Base-by-base conservation (phyloP, 2,888 invertebrate genomes). In the Volucella bombylans region DNA sequence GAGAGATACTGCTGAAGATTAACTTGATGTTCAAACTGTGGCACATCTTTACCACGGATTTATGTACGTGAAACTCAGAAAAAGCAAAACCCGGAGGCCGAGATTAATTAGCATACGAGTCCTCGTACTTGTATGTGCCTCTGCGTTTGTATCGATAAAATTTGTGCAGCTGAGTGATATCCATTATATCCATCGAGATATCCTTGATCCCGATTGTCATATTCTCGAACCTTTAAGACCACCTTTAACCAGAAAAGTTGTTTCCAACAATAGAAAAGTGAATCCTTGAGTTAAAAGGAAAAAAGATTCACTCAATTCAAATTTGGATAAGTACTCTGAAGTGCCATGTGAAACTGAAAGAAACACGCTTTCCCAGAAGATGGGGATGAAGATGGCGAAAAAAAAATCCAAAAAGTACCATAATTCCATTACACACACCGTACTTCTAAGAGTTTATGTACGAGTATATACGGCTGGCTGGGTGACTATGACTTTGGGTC, bases 141-240 rank as follows among this genome's bases (percentile, higher is more conserved):
- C 23, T 61, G 14, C 14, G 41, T 49, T 18, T 18, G 9, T 31
- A 15, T n/a, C 18, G 15, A 39, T 23, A 62, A 72, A 62, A 11
- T 61, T 38, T 72, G 18, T 72, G 72, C 45, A 43, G 52, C 43
- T 62, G 62, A 72, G 61, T 72, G 61, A 45, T 52, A 72, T 72
- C 54, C 61, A 38, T 61, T 52, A 62, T 52, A 41, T n/a, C n/a
- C 11, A 23, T 61, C 41, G 59, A 61, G 59, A 41, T 3, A 23
- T 23, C 50, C 71, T 61, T 45, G 43, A 55, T 31, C 45, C 38
- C 45, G 47, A 68, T 68, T 55, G 67, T 45, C 55, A 68, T 55
- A 54, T 23, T 23, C 41, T 14, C 57, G 31, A 31, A 31, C 0
- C 6, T 31, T 31, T 31, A 31, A 31, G 23, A 31, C 31, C 6